A percentile compares a stretch with the other conserved stretches of the same genome.
phyloP scores from a whole-genome alignment of 2,888 invertebrate genomes.

The Trichopria drosophilae region DNA sequence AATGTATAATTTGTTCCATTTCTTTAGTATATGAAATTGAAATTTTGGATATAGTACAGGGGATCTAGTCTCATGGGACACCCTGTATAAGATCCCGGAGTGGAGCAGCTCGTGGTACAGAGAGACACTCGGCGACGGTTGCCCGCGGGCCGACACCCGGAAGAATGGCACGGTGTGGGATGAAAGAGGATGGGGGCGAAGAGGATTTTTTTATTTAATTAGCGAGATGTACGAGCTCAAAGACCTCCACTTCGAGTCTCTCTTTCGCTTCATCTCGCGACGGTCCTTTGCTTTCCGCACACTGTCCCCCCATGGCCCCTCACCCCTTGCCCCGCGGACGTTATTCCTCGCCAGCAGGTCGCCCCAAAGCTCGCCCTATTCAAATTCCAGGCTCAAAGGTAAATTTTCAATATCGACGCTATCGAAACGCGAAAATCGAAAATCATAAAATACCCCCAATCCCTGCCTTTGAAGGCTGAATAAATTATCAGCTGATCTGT shows the following conservation, averaged over 20 bases:
- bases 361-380: conserved; percentile 11
- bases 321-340: not conserved
- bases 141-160: conserved; percentile 50
- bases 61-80: too few relatives aligned
- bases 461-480: too few relatives aligned
- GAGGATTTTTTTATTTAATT: conserved; percentile 51
- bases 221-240: conserved; percentile 52
- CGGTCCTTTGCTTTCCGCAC: not conserved
- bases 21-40: too few relatives aligned
- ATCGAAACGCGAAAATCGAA: too few relatives aligned
- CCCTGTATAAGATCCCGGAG: conserved; percentile 30
- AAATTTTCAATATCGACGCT: too few relatives aligned
- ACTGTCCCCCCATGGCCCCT: not conserved
- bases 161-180: conserved; percentile 43
- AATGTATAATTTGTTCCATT: too few relatives aligned
- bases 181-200: conserved; percentile 18
- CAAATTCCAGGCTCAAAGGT: too few relatives aligned
- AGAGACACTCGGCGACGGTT: conserved; percentile 41
- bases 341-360: conserved; percentile 7
- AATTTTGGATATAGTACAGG: conserved; percentile 18
- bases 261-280: conserved; percentile 11
- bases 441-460: too few relatives aligned
- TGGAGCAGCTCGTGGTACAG: conserved; percentile 3
- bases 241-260: conserved; percentile 37
- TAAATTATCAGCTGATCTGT: too few relatives aligned